Evolutionary conservation across 2,797 vertebrate genomes (phyloP), one percentile per base, ranked within the genome.

Genomic region (Halcyon smyrnensis): DNA sequence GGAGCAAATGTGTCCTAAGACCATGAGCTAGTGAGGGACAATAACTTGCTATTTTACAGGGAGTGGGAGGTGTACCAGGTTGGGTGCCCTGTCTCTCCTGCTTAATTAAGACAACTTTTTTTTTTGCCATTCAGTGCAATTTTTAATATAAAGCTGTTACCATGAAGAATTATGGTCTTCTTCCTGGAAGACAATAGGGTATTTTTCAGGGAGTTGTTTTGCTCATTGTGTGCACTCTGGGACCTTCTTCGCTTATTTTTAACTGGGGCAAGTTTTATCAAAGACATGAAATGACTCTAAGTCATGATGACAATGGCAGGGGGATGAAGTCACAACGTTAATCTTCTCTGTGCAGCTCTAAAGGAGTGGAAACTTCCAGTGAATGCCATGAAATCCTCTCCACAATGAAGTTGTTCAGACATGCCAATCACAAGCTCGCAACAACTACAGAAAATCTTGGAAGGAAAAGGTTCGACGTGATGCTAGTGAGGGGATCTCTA

Each of bases 381-480:
- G 87, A 94, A 63, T 28, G 89, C 91, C 91, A 36, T 36, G 76
- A 93, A 95, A 95, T 90, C 88, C 84, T 73, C 36, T 12, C 82
- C 85, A 74, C 88, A 70, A 67, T 39, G 75, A 62, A 89, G 59
- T 39, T 30, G 50, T 60, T 53, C 79, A 8, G 82, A 85, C 82
- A 15, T 15, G 96, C 79, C 95, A 63, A 60, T 90, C 90, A 80
- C 75, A 6, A 12, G 34, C 45, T 17, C 43, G 3, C 64, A 17
- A 25, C 24, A 2, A 15, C 64, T 24, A 4, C 14, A 20, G 53
- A 10, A 84, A 60, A 56, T 15, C 21, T 12, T 0, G 17, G 59
- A 27, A 64, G 51, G 53, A 27, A 21, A 67, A 90, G 16, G 4
- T 18, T 57, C 1, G 25, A 57, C 1, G 3, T 2, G 92, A 6